These are phyloP conservation scores for Eulemur albifrons DNA, from an alignment of 2,797 vertebrate genomes.

Conservation along the genomic window DNA sequence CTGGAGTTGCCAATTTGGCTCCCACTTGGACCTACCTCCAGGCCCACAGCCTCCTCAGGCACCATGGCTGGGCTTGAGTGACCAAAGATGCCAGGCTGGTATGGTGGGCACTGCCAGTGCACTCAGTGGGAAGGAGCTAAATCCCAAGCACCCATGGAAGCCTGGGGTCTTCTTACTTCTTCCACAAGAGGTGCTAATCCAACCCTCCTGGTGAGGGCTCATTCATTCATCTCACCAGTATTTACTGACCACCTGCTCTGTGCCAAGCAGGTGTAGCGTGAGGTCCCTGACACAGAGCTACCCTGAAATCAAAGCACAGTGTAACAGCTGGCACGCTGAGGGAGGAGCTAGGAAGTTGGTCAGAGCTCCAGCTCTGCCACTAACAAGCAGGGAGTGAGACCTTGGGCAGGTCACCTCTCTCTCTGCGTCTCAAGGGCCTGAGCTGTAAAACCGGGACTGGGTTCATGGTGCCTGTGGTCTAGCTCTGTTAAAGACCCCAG, in stretches of 20 bases:
- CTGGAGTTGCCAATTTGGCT: slow-evolving; percentile 50
- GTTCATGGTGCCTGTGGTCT: background rate
- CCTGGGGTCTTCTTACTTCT: background rate
- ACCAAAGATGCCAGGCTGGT: background rate
- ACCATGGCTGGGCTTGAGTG: slow-evolving; percentile 28
- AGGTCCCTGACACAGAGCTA: background rate
- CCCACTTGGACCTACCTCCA: background rate
- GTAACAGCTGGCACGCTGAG: background rate
- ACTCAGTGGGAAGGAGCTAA: background rate
- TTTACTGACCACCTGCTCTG: background rate
- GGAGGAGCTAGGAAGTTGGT: background rate
- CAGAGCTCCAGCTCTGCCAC: background rate
- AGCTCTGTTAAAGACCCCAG: background rate
- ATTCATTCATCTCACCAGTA: background rate
- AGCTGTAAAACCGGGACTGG: background rate
- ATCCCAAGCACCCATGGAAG: background rate
- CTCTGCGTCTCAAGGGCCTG: background rate
- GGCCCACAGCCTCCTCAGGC: background rate
- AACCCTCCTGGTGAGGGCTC: background rate
- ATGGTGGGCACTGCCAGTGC: background rate
- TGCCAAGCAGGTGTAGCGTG: background rate
- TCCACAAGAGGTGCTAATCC: background rate
- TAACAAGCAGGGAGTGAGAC: background rate
- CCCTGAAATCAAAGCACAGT: background rate
- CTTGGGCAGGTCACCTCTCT: background rate